Conservation (phyloP, 2,797 vertebrate species). For the Neostethus bicornis region DNA sequence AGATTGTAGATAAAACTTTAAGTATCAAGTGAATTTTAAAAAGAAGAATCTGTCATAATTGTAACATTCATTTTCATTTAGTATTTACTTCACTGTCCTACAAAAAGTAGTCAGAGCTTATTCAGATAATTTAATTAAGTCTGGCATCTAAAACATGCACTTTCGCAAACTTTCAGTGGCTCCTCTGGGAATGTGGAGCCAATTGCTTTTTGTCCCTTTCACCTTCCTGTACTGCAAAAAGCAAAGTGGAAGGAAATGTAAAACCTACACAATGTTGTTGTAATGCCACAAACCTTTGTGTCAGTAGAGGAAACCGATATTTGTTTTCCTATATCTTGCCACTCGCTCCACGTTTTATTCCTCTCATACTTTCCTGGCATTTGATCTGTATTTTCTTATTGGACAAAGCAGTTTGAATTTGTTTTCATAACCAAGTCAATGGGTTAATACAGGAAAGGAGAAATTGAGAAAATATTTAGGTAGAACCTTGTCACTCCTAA, state of each 20-base stretch:
- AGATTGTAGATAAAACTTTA: too few species aligned
- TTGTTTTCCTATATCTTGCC: slow-evolving; percentile 45
- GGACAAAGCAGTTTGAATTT: slow-evolving; percentile 10
- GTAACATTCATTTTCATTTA: not conserved
- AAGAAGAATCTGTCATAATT: not conserved
- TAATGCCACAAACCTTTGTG: slow-evolving; percentile 60
- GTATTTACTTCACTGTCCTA: not conserved
- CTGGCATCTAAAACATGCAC: slow-evolving; percentile 46
- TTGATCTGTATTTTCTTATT: slow-evolving; percentile 12
- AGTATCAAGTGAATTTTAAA: not conserved
- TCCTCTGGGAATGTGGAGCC: slow-evolving; percentile 38
- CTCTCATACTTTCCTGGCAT: slow-evolving; percentile 21
- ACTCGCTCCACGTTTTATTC: slow-evolving; percentile 49
- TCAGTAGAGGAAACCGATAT: slow-evolving; percentile 61
- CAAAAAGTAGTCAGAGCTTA: slow-evolving; percentile 6
- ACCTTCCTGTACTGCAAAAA: slow-evolving; percentile 41
- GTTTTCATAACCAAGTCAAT: slow-evolving; percentile 18
- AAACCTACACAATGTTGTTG: slow-evolving; percentile 49
- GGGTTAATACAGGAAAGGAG: not conserved
- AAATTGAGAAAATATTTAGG: not conserved
- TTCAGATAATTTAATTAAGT: slow-evolving; percentile 29
- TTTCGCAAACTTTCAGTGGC: slow-evolving; percentile 25
- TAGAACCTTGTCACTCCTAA: not conserved
- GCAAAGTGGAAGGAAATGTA: slow-evolving; percentile 45
- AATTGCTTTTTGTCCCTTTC: slow-evolving; percentile 33